Evolutionary conservation across 2,113 vertebrate genomes (phyloP).

Genomic region (Mormoops blainvillei): DNA sequence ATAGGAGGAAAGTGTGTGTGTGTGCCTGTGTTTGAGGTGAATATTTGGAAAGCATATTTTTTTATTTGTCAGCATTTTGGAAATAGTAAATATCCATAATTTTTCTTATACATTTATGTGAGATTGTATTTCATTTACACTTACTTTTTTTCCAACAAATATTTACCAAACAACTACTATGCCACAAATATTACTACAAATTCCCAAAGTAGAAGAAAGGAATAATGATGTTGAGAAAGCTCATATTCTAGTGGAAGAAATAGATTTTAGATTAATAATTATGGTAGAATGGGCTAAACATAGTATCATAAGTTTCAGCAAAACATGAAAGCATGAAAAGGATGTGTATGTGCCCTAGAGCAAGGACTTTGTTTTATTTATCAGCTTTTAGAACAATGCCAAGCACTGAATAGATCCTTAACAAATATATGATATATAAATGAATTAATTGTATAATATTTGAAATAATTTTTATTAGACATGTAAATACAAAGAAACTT

Average conservation of each 20-base stretch:
- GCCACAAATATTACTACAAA: background rate
- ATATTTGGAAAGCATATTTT: background rate
- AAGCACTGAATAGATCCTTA: background rate
- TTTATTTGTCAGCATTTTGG: background rate
- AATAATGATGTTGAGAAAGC: background rate
- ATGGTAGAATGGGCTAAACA: background rate
- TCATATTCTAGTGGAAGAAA: background rate
- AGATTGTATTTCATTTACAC: background rate
- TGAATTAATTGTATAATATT: background rate
- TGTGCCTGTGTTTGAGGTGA: background rate
- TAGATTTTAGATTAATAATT: background rate
- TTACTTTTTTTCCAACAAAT: background rate
- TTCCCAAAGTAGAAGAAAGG: background rate
- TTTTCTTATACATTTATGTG: background rate
- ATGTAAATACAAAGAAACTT: background rate
- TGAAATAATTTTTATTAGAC: background rate
- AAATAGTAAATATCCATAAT: background rate
- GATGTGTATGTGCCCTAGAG: background rate
- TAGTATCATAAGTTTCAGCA: background rate
- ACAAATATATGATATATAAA: background rate
- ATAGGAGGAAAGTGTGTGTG: background rate
- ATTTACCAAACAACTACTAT: background rate
- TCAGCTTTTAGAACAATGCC: background rate
- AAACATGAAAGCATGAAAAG: background rate
- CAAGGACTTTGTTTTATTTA: background rate